A percentile compares a stretch with the other conserved stretches of the same genome.
phyloP scores from a whole-genome alignment of 2,113 vertebrate species.

The Paramormyrops kingsleyae region DNA sequence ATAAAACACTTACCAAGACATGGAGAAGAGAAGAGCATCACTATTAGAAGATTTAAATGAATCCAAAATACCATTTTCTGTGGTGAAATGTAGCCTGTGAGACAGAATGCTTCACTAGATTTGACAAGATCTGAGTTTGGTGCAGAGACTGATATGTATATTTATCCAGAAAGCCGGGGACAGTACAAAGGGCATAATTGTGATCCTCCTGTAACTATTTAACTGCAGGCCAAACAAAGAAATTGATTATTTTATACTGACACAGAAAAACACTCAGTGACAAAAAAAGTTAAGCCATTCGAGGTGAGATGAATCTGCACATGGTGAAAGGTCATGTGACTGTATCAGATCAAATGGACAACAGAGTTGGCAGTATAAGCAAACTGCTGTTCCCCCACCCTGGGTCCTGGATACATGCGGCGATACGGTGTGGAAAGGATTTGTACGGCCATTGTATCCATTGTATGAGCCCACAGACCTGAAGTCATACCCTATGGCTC shows the following conservation, averaged over 20 bases:
- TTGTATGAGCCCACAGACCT: too few species aligned
- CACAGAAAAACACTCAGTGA: not conserved
- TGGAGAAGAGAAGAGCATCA: not conserved
- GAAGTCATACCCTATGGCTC: too few species aligned
- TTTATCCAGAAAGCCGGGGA: not conserved
- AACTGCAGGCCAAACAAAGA: constrained; percentile 45
- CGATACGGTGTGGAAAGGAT: too few species aligned
- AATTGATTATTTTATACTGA: not conserved
- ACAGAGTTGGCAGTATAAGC: too few species aligned
- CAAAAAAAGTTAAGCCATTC: too few species aligned
- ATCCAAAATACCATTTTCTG: not conserved
- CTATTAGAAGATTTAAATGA: not conserved
- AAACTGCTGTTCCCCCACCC: too few species aligned
- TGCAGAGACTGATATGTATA: not conserved
- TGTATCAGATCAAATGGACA: too few species aligned
- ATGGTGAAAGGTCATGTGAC: too few species aligned
- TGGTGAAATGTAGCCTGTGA: not conserved
- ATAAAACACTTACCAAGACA: constrained; percentile 14
- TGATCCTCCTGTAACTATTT: constrained; percentile 47
- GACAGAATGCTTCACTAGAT: not conserved
- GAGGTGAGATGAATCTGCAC: too few species aligned
- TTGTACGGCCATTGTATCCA: too few species aligned
- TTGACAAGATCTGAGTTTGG: not conserved
- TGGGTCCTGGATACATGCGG: too few species aligned
- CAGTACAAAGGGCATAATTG: not conserved